A percentile compares a stretch with the other conserved stretches of the same genome.
phyloP scores from a whole-genome alignment of 64 coral and sea anemone genomes.

The Porites australiensis region DNA sequence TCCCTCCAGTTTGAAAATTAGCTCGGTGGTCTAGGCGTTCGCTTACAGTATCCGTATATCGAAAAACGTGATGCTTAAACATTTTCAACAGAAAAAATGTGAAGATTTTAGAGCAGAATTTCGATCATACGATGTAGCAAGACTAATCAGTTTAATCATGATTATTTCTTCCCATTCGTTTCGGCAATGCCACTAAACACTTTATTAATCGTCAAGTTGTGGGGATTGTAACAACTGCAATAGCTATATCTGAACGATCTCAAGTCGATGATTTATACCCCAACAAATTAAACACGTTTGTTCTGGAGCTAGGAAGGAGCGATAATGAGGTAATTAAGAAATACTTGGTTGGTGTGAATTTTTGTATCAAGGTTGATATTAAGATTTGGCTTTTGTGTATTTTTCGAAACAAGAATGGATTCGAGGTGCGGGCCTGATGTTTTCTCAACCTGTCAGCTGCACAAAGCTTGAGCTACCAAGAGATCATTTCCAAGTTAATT shows the following conservation, averaged over 20 bases:
- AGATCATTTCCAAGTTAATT: slow-evolving; percentile 38
- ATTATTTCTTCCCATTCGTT: neutral
- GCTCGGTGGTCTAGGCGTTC: too few relatives aligned
- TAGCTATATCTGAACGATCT: too few relatives aligned
- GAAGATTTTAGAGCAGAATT: too few relatives aligned
- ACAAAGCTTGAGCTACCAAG: slow-evolving; percentile 5
- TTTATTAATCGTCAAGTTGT: neutral
- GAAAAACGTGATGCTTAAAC: too few relatives aligned
- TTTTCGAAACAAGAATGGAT: slow-evolving; percentile 7
- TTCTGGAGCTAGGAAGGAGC: neutral
- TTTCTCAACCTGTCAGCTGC: slow-evolving; percentile 44
- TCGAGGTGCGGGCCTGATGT: slow-evolving; percentile 1
- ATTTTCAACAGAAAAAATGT: too few relatives aligned
- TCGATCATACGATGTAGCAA: neutral
- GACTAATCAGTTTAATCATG: neutral
- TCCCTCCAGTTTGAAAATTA: too few relatives aligned
- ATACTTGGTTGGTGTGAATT: slow-evolving; percentile 30
- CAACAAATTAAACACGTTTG: neutral
- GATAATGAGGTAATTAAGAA: slow-evolving; percentile 39
- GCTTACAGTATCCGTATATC: too few relatives aligned
- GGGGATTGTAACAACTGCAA: neutral
- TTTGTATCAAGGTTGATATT: slow-evolving; percentile 43
- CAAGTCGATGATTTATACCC: neutral
- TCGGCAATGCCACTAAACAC: neutral
- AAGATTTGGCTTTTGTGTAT: slow-evolving; percentile 39